Conservation (phyloP, 2,888 invertebrate genomes). For the Rhagonycha fulva region DNA sequence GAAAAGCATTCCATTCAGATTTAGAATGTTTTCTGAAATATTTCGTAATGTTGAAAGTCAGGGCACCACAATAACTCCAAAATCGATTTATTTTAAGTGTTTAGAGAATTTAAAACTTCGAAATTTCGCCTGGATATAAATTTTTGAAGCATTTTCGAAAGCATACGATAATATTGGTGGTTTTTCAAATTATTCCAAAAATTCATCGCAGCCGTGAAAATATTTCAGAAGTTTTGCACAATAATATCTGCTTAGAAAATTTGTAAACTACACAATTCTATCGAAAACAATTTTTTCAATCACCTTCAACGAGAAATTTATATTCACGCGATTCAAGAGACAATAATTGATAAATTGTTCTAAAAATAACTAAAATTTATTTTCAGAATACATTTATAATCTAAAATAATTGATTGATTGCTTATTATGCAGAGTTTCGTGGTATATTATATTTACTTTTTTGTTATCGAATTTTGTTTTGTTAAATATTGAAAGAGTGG, state of each 20-base stretch:
- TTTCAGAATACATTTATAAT: background rate
- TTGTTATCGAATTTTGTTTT: background rate
- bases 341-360: background rate
- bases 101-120: background rate
- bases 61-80: background rate
- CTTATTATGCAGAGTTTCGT: background rate
- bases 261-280: too few species aligned
- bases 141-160: too few species aligned
- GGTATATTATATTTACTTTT: background rate
- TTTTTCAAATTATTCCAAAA: background rate
- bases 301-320: background rate
- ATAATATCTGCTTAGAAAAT: background rate
- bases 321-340: background rate
- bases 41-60: background rate
- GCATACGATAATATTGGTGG: too few species aligned
- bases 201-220: too few species aligned
- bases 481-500: background rate
- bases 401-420: background rate
- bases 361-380: background rate
- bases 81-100: background rate
- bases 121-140: background rate
- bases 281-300: too few species aligned
- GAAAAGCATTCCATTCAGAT: background rate
- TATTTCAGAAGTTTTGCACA: background rate
- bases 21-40: background rate